Evolutionary conservation across 2,888 invertebrate genomes (phyloP).

Genomic region (Parascotia fuliginaria): DNA sequence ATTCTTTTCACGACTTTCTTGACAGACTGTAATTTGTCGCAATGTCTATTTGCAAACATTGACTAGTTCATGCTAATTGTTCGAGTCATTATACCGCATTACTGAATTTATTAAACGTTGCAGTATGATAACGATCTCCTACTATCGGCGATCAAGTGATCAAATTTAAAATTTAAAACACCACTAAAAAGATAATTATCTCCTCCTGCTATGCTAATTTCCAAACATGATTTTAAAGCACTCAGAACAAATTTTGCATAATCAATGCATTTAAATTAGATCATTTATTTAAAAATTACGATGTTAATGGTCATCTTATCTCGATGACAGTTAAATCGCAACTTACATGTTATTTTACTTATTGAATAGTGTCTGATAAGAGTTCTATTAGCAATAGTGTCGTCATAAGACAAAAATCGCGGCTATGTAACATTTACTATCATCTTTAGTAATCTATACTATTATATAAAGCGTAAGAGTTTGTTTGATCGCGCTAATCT

Average conservation of each 20-base stretch:
- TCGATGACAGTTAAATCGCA: no score
- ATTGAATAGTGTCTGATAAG: no score
- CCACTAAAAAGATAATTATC: background rate
- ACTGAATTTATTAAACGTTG: constrained; percentile 8
- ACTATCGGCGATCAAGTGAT: background rate
- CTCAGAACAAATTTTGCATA: background rate
- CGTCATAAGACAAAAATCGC: no score
- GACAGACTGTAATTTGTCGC: constrained; percentile 5
- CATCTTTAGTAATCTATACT: no score
- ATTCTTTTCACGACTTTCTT: no score
- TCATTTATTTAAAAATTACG: no score
- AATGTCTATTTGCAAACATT: constrained; percentile 9
- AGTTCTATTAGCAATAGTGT: no score
- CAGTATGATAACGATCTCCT: background rate
- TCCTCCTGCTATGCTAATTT: background rate
- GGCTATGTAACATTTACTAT: no score
- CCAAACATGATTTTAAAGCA: background rate
- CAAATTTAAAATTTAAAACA: background rate
- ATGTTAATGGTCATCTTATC: no score
- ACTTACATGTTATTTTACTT: no score
- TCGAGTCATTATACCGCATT: background rate
- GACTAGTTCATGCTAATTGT: constrained; percentile 11
- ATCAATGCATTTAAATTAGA: background rate
- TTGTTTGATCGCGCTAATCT: no score
- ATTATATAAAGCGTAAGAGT: no score